Percentiles rank a stretch among this genome's conserved stretches.
Evolutionary conservation across 2,888 invertebrate genomes (phyloP).

Genomic region (Prosapia bicincta): DNA sequence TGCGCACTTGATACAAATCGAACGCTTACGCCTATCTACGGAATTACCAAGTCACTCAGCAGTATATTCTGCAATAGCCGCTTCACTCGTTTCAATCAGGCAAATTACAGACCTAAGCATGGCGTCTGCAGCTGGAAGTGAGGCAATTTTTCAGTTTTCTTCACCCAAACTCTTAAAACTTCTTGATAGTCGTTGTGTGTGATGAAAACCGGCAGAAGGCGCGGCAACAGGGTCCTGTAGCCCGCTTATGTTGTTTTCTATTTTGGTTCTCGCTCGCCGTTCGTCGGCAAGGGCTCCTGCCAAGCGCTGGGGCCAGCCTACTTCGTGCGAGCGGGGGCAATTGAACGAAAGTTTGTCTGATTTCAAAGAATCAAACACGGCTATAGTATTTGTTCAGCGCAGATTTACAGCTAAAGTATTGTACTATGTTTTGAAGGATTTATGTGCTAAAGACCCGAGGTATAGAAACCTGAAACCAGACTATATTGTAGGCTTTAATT

Average conservation of each 20-base stretch:
- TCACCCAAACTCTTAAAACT: conserved; percentile 62
- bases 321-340: no score
- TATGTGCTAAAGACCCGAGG: conserved; percentile 45
- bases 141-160: conserved; percentile 44
- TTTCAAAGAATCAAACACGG: conserved; percentile 43
- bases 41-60: not conserved
- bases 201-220: no score
- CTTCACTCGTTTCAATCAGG: conserved; percentile 26
- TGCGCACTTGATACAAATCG: conserved; percentile 56
- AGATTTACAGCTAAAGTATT: conserved; percentile 74
- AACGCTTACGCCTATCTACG: not conserved
- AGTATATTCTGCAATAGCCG: conserved; percentile 23
- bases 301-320: no score
- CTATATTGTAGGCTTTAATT: conserved; percentile 67
- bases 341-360: conserved; percentile 56
- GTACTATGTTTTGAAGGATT: conserved; percentile 59
- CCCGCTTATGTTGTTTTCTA: no score
- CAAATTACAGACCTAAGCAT: not conserved
- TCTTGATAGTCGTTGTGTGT: no score
- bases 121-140: not conserved
- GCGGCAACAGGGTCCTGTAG: no score
- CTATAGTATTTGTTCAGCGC: conserved; percentile 67
- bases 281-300: no score
- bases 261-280: no score
- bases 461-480: conserved; percentile 62